phyloP scores from a whole-genome alignment of 2,888 invertebrate genomes.

The Hemithea aestivaria region DNA sequence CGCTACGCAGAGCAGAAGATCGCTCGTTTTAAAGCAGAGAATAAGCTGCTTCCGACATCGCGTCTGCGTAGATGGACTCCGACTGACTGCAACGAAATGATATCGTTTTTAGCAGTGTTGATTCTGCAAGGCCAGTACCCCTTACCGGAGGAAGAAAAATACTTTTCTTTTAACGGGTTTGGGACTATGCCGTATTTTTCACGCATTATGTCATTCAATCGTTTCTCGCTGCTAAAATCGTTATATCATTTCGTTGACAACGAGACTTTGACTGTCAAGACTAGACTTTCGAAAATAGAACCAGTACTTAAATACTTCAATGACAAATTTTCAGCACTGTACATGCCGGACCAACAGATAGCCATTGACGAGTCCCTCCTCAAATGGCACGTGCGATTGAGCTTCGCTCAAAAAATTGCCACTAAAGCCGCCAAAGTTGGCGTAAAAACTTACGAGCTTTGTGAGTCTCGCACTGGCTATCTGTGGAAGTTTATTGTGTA shows the following conservation, averaged over 20 bases:
- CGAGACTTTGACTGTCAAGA: background rate
- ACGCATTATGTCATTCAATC: background rate
- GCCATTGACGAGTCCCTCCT: conserved; percentile 6
- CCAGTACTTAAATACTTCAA: conserved; percentile 3
- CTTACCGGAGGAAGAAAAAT: background rate
- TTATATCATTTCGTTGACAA: background rate
- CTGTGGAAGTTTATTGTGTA: conserved; percentile 7
- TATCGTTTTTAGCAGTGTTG: conserved; percentile 1
- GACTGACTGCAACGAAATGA: conserved; percentile 2
- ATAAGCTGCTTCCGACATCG: background rate
- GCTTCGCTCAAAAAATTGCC: conserved; percentile 3
- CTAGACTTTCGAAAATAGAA: conserved; percentile 1
- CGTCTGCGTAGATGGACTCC: background rate
- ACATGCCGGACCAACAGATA: conserved; percentile 4
- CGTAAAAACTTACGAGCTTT: conserved; percentile 5
- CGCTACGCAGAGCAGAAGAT: conserved; percentile 7
- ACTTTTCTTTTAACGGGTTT: background rate
- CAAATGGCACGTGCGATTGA: background rate
- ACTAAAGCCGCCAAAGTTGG: conserved; percentile 2
- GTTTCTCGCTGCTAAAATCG: background rate
- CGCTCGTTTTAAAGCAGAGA: conserved; percentile 1
- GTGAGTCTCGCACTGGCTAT: conserved; percentile 8
- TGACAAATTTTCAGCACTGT: conserved; percentile 3
- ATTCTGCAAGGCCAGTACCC: background rate
- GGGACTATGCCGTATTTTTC: background rate